Percentiles rank a stretch among this genome's conserved stretches.
Evolutionary conservation across 1,140 invertebrate species (phyloP).

Genomic region (Paraescarpia echinospica): DNA sequence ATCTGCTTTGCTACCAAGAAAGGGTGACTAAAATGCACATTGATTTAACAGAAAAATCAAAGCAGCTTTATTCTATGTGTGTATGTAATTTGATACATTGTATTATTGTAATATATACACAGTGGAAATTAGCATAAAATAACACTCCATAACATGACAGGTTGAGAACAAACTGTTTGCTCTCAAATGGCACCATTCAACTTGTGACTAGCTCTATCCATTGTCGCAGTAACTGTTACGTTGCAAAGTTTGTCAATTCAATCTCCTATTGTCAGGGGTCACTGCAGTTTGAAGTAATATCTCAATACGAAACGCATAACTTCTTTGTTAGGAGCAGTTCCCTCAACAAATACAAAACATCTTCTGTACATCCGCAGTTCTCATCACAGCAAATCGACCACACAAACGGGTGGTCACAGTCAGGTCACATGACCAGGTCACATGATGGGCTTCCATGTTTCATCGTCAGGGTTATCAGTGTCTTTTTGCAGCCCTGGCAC

Average conservation of each 20-base stretch:
- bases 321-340: neutral
- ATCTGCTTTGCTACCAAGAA: neutral
- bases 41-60: neutral
- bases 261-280: neutral
- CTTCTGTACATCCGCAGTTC: neutral
- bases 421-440: constrained; percentile 6
- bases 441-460: constrained; percentile 17
- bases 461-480: neutral
- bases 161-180: neutral
- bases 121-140: neutral
- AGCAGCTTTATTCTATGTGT: neutral
- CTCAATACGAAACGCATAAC: neutral
- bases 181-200: neutral
- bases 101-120: neutral
- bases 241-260: neutral
- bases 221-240: neutral
- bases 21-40: neutral
- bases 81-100: neutral
- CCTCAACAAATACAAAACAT: neutral
- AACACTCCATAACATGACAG: neutral
- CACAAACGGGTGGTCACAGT: neutral
- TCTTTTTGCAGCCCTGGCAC: constrained; percentile 36
- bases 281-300: neutral
- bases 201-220: neutral
- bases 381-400: neutral